phyloP scores from a whole-genome alignment of 2,113 vertebrate genomes.

The Dromaius novaehollandiae region DNA sequence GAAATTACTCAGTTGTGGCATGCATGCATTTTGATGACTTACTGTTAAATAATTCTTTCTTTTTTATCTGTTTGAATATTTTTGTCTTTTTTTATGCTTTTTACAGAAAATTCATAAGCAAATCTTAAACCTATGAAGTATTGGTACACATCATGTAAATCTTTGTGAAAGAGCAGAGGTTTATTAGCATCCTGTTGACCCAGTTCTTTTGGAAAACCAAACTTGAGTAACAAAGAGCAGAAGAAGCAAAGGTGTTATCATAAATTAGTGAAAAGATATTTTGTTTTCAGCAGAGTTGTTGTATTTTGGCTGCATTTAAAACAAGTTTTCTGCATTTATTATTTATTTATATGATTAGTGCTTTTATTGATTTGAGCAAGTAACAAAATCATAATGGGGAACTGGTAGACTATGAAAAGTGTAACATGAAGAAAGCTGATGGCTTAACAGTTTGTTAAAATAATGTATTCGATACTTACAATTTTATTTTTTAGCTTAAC shows the following conservation, averaged over 20 bases:
- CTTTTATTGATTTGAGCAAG: neutral
- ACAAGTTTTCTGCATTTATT: neutral
- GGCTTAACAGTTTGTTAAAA: neutral
- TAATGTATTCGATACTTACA: neutral
- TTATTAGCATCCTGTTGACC: neutral
- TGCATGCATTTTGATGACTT: neutral
- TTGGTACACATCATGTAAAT: neutral
- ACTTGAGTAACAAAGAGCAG: neutral
- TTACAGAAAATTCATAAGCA: neutral
- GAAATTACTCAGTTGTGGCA: neutral
- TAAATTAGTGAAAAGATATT: neutral
- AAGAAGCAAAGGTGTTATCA: neutral
- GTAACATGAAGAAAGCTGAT: neutral
- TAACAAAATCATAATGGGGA: neutral
- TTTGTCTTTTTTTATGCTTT: neutral
- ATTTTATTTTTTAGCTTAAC: neutral
- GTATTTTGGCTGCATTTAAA: neutral
- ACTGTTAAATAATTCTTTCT: neutral
- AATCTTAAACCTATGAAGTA: neutral
- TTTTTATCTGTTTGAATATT: neutral
- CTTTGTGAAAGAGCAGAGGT: neutral
- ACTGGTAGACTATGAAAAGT: neutral
- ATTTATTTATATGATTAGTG: neutral
- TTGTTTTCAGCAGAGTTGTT: neutral
- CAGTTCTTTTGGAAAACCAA: neutral